Evolutionary conservation across 2,797 vertebrate species (phyloP).

Genomic region (Caiman crocodilus): DNA sequence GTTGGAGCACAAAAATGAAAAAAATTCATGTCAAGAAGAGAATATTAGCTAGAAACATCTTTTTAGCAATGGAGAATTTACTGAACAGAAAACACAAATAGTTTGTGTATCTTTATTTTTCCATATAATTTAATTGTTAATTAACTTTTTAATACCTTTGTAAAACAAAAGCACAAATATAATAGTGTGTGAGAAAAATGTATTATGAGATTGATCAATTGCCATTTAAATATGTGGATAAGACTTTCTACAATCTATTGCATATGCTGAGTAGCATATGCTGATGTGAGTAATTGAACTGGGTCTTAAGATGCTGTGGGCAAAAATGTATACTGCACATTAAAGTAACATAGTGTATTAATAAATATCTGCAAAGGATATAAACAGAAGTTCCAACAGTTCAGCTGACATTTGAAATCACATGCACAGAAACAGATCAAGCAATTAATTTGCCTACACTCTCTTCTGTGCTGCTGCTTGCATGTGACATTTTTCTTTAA

Average conservation of each 20-base stretch:
- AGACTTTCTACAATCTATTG: background rate
- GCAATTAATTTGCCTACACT: conserved; percentile 75
- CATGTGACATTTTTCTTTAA: conserved; percentile 71
- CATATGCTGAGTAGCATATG: background rate
- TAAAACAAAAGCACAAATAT: background rate
- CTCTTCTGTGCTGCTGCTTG: conserved; percentile 68
- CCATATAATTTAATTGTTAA: background rate
- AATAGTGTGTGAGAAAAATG: rapidly evolving
- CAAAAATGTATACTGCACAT: conserved; percentile 35
- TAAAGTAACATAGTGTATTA: conserved; percentile 49
- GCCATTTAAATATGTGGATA: no score
- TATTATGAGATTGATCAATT: background rate
- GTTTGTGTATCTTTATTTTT: background rate
- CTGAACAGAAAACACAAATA: background rate
- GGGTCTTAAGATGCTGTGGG: background rate
- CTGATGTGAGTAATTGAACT: background rate
- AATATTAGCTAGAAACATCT: background rate
- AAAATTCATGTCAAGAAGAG: background rate
- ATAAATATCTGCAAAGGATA: conserved; percentile 74
- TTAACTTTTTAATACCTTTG: background rate
- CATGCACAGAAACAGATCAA: conserved; percentile 74
- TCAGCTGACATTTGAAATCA: conserved; percentile 74
- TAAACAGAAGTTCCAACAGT: conserved; percentile 69
- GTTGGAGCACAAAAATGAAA: background rate
- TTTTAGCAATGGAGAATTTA: background rate